These are phyloP conservation scores for Drosophila subobscura DNA, from an alignment of 1,140 invertebrate genomes.

Conservation along the genomic window DNA sequence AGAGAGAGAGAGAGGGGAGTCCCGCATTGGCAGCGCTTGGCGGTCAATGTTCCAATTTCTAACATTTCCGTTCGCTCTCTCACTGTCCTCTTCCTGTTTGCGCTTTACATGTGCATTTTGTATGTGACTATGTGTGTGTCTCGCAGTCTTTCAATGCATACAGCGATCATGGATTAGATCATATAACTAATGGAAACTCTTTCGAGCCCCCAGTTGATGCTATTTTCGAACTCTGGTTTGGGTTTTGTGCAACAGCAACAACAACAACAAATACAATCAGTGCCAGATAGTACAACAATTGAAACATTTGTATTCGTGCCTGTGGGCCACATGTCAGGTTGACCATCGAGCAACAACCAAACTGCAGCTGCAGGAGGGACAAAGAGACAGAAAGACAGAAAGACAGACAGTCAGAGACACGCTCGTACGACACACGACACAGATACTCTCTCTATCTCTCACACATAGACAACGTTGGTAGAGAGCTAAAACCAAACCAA, in stretches of 20 bases:
- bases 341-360: slow-evolving; percentile 51
- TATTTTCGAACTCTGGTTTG: slow-evolving; percentile 70
- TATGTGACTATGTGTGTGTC: slow-evolving; percentile 33
- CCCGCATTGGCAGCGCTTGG: slow-evolving; percentile 59
- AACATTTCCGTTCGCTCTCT: slow-evolving; percentile 38
- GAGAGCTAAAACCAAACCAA: slow-evolving; percentile 5
- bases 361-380: slow-evolving; percentile 17
- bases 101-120: slow-evolving; percentile 13
- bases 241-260: slow-evolving; percentile 44
- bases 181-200: too few relatives aligned
- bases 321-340: slow-evolving; percentile 76
- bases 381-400: slow-evolving; percentile 7
- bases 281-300: slow-evolving; percentile 60
- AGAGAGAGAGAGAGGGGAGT: slow-evolving; percentile 8
- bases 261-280: slow-evolving; percentile 45
- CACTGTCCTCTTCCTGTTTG: background rate
- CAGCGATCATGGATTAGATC: too few relatives aligned
- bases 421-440: too few relatives aligned
- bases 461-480: too few relatives aligned
- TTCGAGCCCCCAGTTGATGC: too few relatives aligned
- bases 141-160: too few relatives aligned
- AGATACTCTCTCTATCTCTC: too few relatives aligned
- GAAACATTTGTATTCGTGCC: slow-evolving; percentile 76
- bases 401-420: too few relatives aligned
- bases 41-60: slow-evolving; percentile 79